phyloP scores from a whole-genome alignment of 2,888 invertebrate species.

The Hermaeophaga mercurialis region DNA sequence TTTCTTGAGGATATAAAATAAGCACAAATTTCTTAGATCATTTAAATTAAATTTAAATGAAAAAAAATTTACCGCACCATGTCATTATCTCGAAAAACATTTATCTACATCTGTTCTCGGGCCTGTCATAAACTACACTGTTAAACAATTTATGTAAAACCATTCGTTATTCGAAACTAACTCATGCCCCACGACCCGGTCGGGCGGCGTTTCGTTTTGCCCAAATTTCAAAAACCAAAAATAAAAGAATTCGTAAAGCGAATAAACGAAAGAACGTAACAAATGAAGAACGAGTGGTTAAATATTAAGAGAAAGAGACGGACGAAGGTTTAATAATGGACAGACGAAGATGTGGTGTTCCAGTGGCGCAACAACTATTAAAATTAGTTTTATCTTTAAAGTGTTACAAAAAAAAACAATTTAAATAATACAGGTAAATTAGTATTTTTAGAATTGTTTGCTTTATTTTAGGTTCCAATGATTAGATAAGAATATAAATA shows the following conservation, averaged over 20 bases:
- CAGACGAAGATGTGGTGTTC: conserved; percentile 38
- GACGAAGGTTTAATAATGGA: conserved; percentile 40
- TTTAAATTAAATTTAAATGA: no score
- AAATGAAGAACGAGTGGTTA: conserved; percentile 39
- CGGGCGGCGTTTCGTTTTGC: conserved; percentile 39
- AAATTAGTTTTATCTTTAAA: no score
- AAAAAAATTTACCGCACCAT: no score
- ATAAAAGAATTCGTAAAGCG: conserved; percentile 33
- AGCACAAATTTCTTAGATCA: no score
- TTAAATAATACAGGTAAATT: no score
- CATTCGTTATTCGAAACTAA: conserved; percentile 14
- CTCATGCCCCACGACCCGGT: background rate
- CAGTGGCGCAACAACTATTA: conserved; percentile 22
- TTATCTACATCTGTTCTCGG: background rate
- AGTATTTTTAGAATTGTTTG: no score
- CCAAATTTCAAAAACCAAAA: conserved; percentile 41
- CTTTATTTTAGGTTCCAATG: no score
- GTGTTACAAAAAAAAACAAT: no score
- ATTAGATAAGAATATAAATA: no score
- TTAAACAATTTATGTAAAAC: conserved; percentile 20
- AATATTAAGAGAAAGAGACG: conserved; percentile 37
- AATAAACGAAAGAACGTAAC: conserved; percentile 35
- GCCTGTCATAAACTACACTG: conserved; percentile 7
- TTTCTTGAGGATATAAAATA: no score
- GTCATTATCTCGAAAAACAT: no score